Evolutionary conservation across 2,888 invertebrate genomes (phyloP).

Genomic region (Muschampia plurimacula): DNA sequence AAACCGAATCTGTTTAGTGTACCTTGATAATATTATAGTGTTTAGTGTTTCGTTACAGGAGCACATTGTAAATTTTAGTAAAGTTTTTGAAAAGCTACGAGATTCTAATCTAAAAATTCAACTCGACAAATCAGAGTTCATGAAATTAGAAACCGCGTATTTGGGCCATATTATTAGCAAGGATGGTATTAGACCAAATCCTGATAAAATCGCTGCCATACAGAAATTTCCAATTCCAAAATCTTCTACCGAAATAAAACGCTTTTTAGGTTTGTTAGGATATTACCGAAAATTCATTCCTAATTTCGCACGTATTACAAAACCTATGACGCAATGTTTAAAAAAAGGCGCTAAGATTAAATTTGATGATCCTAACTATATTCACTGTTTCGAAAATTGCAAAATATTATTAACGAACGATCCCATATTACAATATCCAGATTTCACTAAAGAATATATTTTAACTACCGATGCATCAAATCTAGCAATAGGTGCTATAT

Average conservation of each 20-base stretch:
- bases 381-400: neutral
- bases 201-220: conserved; percentile 11
- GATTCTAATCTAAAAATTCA: conserved; percentile 17
- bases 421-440: too few relatives aligned
- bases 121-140: conserved; percentile 14
- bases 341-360: conserved; percentile 1
- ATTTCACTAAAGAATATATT: too few relatives aligned
- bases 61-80: conserved; percentile 13
- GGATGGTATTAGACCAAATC: conserved; percentile 13
- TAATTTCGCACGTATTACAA: neutral
- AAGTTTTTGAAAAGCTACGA: conserved; percentile 10
- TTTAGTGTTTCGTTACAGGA: neutral
- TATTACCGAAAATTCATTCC: too few relatives aligned
- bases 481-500: neutral
- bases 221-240: conserved; percentile 18
- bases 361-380: neutral
- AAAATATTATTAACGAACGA: neutral
- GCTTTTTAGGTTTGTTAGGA: neutral
- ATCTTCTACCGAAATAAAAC: conserved; percentile 21
- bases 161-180: conserved; percentile 11
- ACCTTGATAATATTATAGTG: neutral
- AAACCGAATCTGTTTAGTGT: conserved; percentile 11
- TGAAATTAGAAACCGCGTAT: conserved; percentile 16
- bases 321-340: neutral
- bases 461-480: neutral